Percentiles rank a stretch among this genome's conserved stretches.
phyloP scores from a whole-genome alignment of 2,113 vertebrate species.

The Callipepla californica region DNA sequence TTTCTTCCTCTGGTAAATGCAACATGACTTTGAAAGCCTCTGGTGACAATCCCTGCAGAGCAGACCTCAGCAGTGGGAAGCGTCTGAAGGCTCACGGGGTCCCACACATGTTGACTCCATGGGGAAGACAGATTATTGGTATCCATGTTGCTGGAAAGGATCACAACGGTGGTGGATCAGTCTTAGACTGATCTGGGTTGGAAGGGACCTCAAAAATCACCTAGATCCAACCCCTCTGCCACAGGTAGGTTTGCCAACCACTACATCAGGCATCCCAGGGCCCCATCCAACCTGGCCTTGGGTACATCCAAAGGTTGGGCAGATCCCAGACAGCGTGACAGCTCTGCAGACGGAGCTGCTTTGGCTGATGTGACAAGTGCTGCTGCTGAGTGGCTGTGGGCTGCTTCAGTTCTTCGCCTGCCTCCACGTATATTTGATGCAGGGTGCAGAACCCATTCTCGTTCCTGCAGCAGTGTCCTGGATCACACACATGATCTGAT shows the following conservation, averaged over 20 bases:
- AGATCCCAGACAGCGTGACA: neutral
- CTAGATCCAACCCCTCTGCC: no score
- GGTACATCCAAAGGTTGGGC: neutral
- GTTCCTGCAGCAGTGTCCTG: neutral
- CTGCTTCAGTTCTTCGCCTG: neutral
- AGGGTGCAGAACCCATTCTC: neutral
- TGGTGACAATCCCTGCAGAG: neutral
- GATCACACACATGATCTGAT: neutral
- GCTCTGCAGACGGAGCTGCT: neutral
- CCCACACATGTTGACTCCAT: neutral
- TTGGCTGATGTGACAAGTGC: neutral
- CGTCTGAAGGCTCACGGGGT: neutral
- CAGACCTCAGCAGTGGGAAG: neutral
- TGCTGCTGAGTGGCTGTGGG: accelerated
- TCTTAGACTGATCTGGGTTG: no score
- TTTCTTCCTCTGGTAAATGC: neutral
- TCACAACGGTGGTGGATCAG: neutral
- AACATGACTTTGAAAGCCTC: neutral
- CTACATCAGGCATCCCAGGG: no score
- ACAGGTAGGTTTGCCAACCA: no score
- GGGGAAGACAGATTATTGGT: neutral
- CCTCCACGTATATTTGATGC: neutral
- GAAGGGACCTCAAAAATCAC: no score
- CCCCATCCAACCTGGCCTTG: no score
- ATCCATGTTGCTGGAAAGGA: neutral